phyloP scores from a whole-genome alignment of 2,797 vertebrate genomes.

The Bryconaethiops microstoma region DNA sequence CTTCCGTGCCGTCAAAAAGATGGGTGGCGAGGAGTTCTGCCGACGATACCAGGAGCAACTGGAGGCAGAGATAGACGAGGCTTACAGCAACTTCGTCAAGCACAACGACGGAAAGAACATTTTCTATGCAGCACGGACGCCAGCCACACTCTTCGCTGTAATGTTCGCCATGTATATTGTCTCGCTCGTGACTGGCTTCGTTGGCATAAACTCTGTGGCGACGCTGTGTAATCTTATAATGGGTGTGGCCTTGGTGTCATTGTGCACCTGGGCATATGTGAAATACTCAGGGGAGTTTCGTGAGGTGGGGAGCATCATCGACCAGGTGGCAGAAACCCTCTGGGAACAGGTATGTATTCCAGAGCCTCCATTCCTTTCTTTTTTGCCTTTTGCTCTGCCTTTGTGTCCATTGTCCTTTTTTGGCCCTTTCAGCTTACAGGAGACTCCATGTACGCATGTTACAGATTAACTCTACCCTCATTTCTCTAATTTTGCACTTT shows the following conservation, averaged over 20 bases:
- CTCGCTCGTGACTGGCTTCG: constrained; percentile 90
- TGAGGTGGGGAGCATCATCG: constrained; percentile 87
- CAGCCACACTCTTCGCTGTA: constrained; percentile 93
- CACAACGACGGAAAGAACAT: constrained; percentile 99
- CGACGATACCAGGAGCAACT: constrained; percentile 93
- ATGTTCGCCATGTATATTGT: constrained; percentile 95
- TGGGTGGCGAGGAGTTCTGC: constrained; percentile 98
- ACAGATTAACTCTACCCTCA: neutral
- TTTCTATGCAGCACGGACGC: constrained; percentile 95
- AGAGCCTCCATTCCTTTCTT: neutral
- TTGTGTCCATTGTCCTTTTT: neutral
- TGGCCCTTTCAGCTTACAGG: neutral
- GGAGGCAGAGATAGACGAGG: constrained; percentile 88
- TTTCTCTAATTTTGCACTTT: neutral
- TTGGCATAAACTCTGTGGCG: constrained; percentile 86
- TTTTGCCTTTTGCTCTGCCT: neutral
- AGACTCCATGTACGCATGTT: neutral
- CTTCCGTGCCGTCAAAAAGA: constrained; percentile 95
- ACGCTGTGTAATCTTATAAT: constrained; percentile 84
- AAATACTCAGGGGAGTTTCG: constrained; percentile 92
- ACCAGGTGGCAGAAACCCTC: constrained; percentile 85
- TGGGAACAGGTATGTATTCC: constrained; percentile 86
- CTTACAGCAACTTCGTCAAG: constrained; percentile 90
- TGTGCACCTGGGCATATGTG: constrained; percentile 87
- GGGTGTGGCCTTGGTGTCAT: constrained; percentile 82